Evolutionary conservation across 2,113 vertebrate genomes (phyloP), one percentile per base, ranked within the genome.

Genomic region (Struthidea cinerea): DNA sequence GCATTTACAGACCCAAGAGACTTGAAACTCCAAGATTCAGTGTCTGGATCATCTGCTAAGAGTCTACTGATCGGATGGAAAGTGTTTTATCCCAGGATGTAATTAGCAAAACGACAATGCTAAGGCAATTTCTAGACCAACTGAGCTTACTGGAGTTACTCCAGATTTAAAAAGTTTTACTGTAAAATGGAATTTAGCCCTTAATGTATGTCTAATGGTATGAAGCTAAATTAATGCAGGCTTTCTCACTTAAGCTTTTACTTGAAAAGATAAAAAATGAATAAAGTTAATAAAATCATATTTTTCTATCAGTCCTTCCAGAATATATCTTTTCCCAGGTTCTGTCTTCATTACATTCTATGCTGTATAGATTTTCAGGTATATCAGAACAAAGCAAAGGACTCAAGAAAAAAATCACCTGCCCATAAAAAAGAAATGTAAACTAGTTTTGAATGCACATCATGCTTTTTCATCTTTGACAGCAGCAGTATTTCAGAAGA

Each of bases 401-500:
- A 55, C 81, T 19, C 33, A 65, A 89, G 78, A 56, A 94, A 96
- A 79, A 94, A 96, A 94, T 96, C 56, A 59, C 69, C 87, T 96
- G 91, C 90, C 89, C 82, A 95, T 87, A 63, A 93, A 85, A 90
- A 87, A 78, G 91, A 94, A 92, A 80, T 75, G n/a, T 90, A 96
- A 96, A 96, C 93, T 96, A 76, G 70, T 95, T 98, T 86, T 96
- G 94, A 97, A 97, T 97, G 96, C 91, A 95, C 84, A 95, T 93
- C 91, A 95, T 95, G 93, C 64, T 96, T 93, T 97, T 96, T 97
- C 96, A 94, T 96, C 83, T 96, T 96, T 96, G 97, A 96, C 97
- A 97, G 94, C 83, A 87, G 81, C 92, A 91, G 93, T 98, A 97
- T 97, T 98, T 98, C 95, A 98, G 96, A 97, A 95, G 95, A 96